Percentiles rank a stretch among this genome's conserved stretches.
These are phyloP conservation scores for Panulirus ornatus DNA, from an alignment of 1,140 invertebrate genomes.

Conservation along the genomic window DNA sequence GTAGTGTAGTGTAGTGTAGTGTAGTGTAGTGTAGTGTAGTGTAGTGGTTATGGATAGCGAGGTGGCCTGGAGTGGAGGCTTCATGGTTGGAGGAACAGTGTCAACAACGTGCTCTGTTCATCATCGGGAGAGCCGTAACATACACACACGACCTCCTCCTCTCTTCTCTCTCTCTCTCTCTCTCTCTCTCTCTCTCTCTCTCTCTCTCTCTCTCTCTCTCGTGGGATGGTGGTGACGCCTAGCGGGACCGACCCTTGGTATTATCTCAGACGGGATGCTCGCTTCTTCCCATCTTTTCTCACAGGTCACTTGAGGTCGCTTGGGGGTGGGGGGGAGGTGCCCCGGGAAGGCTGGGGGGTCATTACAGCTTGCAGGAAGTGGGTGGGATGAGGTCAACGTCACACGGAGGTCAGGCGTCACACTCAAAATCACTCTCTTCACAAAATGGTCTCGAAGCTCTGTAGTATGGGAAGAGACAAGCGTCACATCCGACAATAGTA, in stretches of 20 bases:
- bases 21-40: not conserved
- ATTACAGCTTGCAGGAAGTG: too few species aligned
- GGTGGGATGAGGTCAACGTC: too few species aligned
- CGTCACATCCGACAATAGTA: too few species aligned
- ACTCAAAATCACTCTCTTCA: too few species aligned
- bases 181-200: conserved; percentile 38
- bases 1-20: too few species aligned
- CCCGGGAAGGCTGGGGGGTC: too few species aligned
- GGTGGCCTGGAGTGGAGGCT: not conserved
- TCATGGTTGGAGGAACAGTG: not conserved
- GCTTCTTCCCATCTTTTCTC: not conserved
- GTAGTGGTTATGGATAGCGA: not conserved
- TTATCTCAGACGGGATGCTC: not conserved
- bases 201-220: conserved; percentile 6
- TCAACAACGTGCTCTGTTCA: not conserved
- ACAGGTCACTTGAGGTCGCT: not conserved
- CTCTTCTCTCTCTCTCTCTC: not conserved
- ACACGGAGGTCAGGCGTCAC: too few species aligned
- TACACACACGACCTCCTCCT: not conserved
- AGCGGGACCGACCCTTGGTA: not conserved
- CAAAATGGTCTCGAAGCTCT: too few species aligned
- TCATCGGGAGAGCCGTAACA: not conserved
- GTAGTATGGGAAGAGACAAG: too few species aligned
- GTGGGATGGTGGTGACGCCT: too few species aligned
- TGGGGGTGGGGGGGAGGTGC: too few species aligned